A percentile compares a stretch with the other conserved stretches of the same genome.
Evolutionary conservation across 2,797 vertebrate species (phyloP).

Genomic region (Alcedo quadribrachys): DNA sequence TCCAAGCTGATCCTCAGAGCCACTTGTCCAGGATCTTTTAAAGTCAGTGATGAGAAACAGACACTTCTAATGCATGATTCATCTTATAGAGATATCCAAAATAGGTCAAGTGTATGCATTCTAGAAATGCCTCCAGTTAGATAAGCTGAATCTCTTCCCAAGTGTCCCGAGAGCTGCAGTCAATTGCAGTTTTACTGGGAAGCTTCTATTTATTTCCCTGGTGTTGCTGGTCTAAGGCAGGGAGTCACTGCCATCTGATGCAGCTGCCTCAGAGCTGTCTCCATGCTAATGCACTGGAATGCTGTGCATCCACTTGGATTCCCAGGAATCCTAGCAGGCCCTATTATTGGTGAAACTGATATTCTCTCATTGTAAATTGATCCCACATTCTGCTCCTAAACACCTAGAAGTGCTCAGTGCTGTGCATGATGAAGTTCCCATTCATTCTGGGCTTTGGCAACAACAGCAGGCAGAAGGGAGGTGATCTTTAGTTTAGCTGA

Average conservation of each 20-base stretch:
- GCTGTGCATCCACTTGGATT: background rate
- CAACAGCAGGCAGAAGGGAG: background rate
- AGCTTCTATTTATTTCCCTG: constrained; percentile 25
- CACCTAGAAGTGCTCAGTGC: background rate
- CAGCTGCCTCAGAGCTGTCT: constrained; percentile 6
- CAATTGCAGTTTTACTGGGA: background rate
- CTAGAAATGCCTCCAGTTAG: constrained; percentile 36
- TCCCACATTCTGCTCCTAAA: background rate
- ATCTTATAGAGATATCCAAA: constrained; percentile 30
- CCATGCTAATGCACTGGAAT: background rate
- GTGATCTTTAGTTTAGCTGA: background rate
- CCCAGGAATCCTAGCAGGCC: background rate
- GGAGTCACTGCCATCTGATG: background rate
- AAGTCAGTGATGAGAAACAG: background rate
- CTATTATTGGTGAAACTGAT: constrained; percentile 6
- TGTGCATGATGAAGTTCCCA: background rate
- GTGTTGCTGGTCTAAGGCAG: background rate
- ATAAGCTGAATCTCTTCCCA: constrained; percentile 4
- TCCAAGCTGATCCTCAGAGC: background rate
- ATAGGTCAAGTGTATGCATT: constrained; percentile 37
- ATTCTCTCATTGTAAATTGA: background rate
- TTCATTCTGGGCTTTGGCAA: constrained; percentile 1
- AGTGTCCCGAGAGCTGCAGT: background rate
- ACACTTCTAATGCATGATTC: background rate
- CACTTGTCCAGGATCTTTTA: background rate